Conservation (phyloP, 2,797 vertebrate species). For the Trachurus trachurus region DNA sequence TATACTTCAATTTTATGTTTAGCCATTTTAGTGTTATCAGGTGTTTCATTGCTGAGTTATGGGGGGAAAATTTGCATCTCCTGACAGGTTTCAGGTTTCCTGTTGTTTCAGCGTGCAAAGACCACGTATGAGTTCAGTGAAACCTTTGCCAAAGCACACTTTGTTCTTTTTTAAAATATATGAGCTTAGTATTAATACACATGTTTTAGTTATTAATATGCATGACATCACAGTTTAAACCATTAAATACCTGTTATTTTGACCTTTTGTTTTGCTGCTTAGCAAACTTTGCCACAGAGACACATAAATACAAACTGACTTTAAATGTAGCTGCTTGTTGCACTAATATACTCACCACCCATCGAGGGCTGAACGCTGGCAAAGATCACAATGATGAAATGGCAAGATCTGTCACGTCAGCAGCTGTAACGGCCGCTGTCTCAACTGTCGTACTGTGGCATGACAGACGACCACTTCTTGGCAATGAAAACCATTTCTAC, state of each 20-base stretch:
- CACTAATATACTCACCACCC: constrained; percentile 25
- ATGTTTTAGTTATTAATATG: no score
- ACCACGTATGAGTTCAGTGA: background rate
- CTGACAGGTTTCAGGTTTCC: background rate
- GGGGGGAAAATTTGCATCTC: background rate
- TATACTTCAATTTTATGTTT: background rate
- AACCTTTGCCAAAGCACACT: constrained; percentile 8
- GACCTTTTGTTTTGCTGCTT: background rate
- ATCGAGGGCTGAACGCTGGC: background rate
- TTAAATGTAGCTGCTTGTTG: constrained; percentile 15
- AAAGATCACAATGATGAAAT: constrained; percentile 31
- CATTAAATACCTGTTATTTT: background rate
- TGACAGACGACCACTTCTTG: constrained; percentile 53
- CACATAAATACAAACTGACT: constrained; percentile 15
- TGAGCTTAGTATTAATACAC: background rate
- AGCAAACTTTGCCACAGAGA: background rate
- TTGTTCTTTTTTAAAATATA: background rate
- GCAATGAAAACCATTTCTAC: constrained; percentile 50
- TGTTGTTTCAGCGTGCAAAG: background rate
- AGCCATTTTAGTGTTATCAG: background rate
- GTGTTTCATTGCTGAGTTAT: background rate
- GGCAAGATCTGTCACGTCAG: constrained; percentile 34
- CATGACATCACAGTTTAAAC: background rate
- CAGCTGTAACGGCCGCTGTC: constrained; percentile 18
- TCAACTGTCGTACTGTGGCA: constrained; percentile 34